Percentiles rank a stretch among this genome's conserved stretches.
Evolutionary conservation across 2,888 invertebrate genomes (phyloP).

Genomic region (Branchipolynoe longqiensis): DNA sequence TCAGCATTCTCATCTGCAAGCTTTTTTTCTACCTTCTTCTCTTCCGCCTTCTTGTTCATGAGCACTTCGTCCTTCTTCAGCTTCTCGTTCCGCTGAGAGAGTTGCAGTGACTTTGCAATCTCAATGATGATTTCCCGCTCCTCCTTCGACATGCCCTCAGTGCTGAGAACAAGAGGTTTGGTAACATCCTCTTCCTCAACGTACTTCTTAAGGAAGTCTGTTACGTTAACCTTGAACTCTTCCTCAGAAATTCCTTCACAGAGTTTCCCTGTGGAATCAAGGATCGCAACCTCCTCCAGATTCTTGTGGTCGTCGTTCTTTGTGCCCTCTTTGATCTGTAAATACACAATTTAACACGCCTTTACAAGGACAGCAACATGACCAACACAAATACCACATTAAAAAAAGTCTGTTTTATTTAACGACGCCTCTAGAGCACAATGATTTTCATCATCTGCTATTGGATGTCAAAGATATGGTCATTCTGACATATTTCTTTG

Average conservation of each 20-base stretch:
- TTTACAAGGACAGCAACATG: too few species aligned
- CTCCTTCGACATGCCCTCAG: neutral
- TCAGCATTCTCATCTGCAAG: neutral
- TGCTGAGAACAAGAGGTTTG: constrained; percentile 36
- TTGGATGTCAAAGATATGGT: too few species aligned
- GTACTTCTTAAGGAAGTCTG: constrained; percentile 35
- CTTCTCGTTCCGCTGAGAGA: constrained; percentile 32
- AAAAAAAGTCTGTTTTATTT: too few species aligned
- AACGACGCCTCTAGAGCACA: too few species aligned
- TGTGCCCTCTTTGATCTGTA: constrained; percentile 46
- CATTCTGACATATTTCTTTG: too few species aligned
- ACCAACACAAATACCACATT: too few species aligned
- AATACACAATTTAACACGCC: too few species aligned
- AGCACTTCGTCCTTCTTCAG: neutral
- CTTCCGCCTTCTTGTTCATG: constrained; percentile 3
- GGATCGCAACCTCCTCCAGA: neutral
- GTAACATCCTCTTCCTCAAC: constrained; percentile 38
- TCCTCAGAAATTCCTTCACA: neutral
- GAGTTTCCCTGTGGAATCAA: constrained; percentile 9
- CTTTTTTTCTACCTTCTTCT: constrained; percentile 26
- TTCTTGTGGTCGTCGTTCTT: constrained; percentile 24
- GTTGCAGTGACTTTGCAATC: constrained; percentile 21
- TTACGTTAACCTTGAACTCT: neutral
- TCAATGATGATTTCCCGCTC: constrained; percentile 36
- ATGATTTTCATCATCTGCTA: too few species aligned